These are phyloP conservation scores for Matsumyia berberina DNA, from an alignment of 2,888 invertebrate genomes.

Conservation along the genomic window DNA sequence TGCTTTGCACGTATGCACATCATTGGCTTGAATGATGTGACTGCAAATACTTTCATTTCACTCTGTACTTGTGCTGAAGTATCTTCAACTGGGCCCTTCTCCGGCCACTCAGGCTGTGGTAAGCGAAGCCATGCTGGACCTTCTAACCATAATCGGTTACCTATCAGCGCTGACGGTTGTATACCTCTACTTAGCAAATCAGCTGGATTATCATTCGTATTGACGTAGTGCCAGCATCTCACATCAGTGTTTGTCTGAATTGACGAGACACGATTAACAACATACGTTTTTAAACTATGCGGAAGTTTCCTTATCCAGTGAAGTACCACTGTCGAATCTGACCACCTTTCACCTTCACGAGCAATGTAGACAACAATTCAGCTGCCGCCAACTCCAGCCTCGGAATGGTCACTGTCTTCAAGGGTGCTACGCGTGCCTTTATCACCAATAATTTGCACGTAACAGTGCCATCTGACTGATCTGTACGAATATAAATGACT, in stretches of 20 bases:
- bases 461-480: not conserved
- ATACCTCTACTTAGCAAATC: slow-evolving; percentile 49
- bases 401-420: not conserved
- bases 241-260: slow-evolving; percentile 37
- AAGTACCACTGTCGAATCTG: slow-evolving; percentile 54
- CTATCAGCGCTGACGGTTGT: not conserved
- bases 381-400: not conserved
- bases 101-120: not conserved
- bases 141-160: slow-evolving; percentile 25
- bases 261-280: slow-evolving; percentile 37
- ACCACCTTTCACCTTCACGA: slow-evolving; percentile 22
- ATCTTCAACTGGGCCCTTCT: not conserved
- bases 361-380: not conserved
- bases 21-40: not conserved
- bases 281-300: slow-evolving; percentile 20
- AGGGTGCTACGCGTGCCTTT: slow-evolving; percentile 36
- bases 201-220: slow-evolving; percentile 43
- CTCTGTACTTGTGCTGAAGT: not conserved
- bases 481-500: slow-evolving; percentile 36
- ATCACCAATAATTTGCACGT: not conserved
- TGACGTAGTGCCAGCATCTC: slow-evolving; percentile 31
- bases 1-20: not conserved
- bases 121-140: not conserved
- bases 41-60: slow-evolving; percentile 7
- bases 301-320: slow-evolving; percentile 39